These are phyloP conservation scores for Brachymystax lenok DNA, from an alignment of 2,797 vertebrate genomes.

Conservation along the genomic window DNA sequence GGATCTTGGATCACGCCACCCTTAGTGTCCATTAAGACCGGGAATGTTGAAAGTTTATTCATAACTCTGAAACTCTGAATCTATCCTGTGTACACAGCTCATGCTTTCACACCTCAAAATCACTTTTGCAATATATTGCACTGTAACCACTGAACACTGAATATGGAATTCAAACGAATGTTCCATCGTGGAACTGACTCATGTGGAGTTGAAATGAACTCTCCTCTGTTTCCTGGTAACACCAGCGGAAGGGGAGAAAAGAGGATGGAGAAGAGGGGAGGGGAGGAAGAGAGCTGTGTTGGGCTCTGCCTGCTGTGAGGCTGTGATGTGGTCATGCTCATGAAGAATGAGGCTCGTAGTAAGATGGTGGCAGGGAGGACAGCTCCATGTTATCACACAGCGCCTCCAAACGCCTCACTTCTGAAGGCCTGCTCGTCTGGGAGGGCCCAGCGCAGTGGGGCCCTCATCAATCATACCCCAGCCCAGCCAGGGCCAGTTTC, in stretches of 20 bases:
- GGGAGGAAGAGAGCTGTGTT: too few species aligned
- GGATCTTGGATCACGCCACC: background rate
- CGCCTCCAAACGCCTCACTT: constrained; percentile 53
- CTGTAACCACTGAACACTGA: too few species aligned
- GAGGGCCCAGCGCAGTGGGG: constrained; percentile 38
- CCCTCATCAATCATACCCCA: background rate
- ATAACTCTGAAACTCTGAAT: too few species aligned
- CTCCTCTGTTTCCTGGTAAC: constrained; percentile 13
- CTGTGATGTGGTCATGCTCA: constrained; percentile 43
- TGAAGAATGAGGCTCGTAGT: constrained; percentile 54
- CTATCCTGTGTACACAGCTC: too few species aligned
- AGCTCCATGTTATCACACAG: constrained; percentile 70
- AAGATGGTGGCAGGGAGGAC: constrained; percentile 65
- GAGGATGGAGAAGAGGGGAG: background rate
- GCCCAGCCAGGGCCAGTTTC: constrained; percentile 36
- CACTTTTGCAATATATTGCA: too few species aligned
- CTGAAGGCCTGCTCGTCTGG: constrained; percentile 56
- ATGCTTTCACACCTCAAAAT: too few species aligned
- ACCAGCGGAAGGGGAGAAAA: background rate
- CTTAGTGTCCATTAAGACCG: background rate
- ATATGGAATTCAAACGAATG: too few species aligned
- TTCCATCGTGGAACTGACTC: too few species aligned
- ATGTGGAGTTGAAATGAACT: background rate
- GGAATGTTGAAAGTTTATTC: background rate
- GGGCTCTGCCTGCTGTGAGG: constrained; percentile 20